Evolutionary conservation across 2,888 invertebrate species (phyloP), one percentile per base, ranked within the genome.

Genomic region (Napeogenes sylphis): DNA sequence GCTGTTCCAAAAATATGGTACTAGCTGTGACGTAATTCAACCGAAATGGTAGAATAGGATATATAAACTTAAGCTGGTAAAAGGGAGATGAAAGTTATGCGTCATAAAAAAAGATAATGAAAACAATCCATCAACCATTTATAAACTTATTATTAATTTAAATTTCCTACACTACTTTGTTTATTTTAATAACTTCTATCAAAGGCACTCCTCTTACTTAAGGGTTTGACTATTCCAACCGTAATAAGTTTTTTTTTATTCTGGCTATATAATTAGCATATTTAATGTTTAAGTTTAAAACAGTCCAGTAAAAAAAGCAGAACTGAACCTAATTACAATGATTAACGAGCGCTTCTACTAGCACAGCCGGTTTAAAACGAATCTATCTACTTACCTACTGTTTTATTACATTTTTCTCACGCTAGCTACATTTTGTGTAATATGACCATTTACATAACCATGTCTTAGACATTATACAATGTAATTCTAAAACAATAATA

Each of bases 261-360:
- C 58, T 58, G 13, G 56, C 58, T 46, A 61, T 58, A 30, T 45
- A 60, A 66, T 66, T 66, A 57, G 61, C 61, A 63, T 66, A 61
- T 66, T 63, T 53, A 63, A 63, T 63, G 58, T 61, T 65, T 56
- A 62, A 55, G 38, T 58, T 58, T 66, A 56, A 65, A 65, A 60
- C 21, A 45, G 61, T 54, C 51, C 55, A 59, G 59, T n/a, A 13
- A 45, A 60, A 58, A 58, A 55, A 60, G 59, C 55, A 33, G 45
- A 46, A 45, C 63, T 58, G 58, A 58, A 60, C 60, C 58, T 63
- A 60, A 63, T 63, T 66, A 56, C 61, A 61, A 66, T 66, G 66
- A 66, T 66, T 63, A 63, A 66, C 61, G 63, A 54, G 57, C 56
- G 55, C 51, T 51, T 21, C 51, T 51, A n/a, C 21, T 30, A 30